These are phyloP conservation scores for Agrochola macilenta DNA, from an alignment of 2,888 invertebrate species.

Conservation along the genomic window DNA sequence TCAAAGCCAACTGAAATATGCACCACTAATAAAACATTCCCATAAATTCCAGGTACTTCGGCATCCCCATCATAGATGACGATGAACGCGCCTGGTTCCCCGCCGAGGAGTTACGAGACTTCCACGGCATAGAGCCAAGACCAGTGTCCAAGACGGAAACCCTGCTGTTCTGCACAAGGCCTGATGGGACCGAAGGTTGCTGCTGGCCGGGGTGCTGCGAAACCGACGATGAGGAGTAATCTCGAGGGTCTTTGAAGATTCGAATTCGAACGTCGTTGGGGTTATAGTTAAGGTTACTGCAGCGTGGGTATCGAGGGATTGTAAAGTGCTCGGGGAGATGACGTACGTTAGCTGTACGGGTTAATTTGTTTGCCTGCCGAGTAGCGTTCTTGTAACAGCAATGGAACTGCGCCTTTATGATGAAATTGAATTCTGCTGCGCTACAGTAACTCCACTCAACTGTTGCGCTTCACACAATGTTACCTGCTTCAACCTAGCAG, in stretches of 20 bases:
- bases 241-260: constrained; percentile 14
- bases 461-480: not conserved
- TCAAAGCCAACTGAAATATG: not conserved
- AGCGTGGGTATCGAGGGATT: not conserved
- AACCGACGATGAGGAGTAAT: constrained; percentile 86
- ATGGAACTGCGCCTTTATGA: not conserved
- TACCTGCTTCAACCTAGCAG: not conserved
- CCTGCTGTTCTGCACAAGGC: constrained; percentile 95
- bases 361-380: not conserved
- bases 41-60: constrained; percentile 91
- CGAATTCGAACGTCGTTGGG: not conserved
- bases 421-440: not conserved
- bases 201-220: constrained; percentile 93
- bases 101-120: constrained; percentile 96
- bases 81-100: constrained; percentile 98
- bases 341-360: not conserved
- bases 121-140: constrained; percentile 95
- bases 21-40: not conserved
- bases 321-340: not conserved
- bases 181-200: constrained; percentile 95
- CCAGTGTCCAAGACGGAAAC: constrained; percentile 94
- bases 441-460: not conserved
- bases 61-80: constrained; percentile 95
- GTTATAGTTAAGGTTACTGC: constrained; percentile 12
- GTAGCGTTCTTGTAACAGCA: not conserved